A percentile compares a stretch with the other conserved stretches of the same genome.
Evolutionary conservation across 2,113 vertebrate genomes (phyloP).

Genomic region (Epinephelus moara): DNA sequence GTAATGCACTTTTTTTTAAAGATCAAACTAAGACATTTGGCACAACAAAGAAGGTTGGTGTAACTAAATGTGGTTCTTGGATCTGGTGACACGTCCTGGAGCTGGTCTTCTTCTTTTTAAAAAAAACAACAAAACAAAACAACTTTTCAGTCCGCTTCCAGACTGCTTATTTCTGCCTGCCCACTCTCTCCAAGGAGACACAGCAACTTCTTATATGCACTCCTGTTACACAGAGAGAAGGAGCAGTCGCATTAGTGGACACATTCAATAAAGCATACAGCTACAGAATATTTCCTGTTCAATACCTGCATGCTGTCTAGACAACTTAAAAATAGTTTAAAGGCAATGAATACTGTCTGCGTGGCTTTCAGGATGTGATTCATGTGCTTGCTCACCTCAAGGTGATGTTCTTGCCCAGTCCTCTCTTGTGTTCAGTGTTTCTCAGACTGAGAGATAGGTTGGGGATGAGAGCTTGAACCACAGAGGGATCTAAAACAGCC

Average conservation of each 20-base stretch:
- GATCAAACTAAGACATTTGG: constrained; percentile 7
- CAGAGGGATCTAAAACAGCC: constrained; percentile 84
- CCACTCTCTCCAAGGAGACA: constrained; percentile 89
- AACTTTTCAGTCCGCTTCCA: constrained; percentile 85
- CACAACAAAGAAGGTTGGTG: constrained; percentile 2
- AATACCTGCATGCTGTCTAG: constrained; percentile 51
- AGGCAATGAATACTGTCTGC: constrained; percentile 18
- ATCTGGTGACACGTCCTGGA: constrained; percentile 17
- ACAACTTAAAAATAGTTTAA: constrained; percentile 66
- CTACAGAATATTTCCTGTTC: constrained; percentile 20
- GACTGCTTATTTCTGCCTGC: constrained; percentile 89
- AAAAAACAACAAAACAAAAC: background rate
- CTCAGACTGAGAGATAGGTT: constrained; percentile 89
- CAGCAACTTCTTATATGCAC: constrained; percentile 91
- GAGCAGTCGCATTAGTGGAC: constrained; percentile 15
- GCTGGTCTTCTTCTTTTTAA: constrained; percentile 1
- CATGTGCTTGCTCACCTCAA: constrained; percentile 86
- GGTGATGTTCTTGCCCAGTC: constrained; percentile 90
- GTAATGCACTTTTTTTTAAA: background rate
- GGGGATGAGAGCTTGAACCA: constrained; percentile 89
- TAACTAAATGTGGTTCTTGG: constrained; percentile 30
- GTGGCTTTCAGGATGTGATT: constrained; percentile 44
- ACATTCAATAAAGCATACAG: background rate
- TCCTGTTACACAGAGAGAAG: constrained; percentile 83
- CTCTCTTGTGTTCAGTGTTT: constrained; percentile 91